Percentiles rank a stretch among this genome's conserved stretches.
Evolutionary conservation across 2,797 vertebrate species (phyloP).

Genomic region (Halcyon smyrnensis): DNA sequence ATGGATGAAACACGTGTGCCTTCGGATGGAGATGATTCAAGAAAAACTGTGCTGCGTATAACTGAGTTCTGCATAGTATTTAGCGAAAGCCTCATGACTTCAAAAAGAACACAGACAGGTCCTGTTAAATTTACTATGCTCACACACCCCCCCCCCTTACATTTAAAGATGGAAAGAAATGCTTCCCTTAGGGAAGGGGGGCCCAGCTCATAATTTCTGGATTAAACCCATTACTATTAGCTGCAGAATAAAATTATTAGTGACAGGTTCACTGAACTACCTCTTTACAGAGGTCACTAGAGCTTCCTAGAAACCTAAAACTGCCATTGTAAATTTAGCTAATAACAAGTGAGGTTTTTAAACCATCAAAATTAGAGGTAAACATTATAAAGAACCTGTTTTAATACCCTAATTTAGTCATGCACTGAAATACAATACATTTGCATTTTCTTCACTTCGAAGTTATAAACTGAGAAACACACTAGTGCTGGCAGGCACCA

Average conservation of each 20-base stretch:
- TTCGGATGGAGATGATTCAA: background rate
- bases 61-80: background rate
- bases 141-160: background rate
- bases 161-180: conserved; percentile 54
- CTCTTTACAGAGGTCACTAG: conserved; percentile 77
- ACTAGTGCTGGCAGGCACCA: background rate
- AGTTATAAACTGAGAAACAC: conserved; percentile 12
- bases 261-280: conserved; percentile 83
- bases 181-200: conserved; percentile 52
- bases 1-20: background rate
- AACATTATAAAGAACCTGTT: conserved; percentile 32
- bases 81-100: background rate
- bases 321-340: conserved; percentile 62
- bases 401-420: conserved; percentile 9
- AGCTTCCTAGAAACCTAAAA: conserved; percentile 75
- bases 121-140: background rate
- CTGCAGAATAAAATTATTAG: conserved; percentile 81
- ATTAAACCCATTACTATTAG: conserved; percentile 78
- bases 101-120: conserved; percentile 17
- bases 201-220: conserved; percentile 65
- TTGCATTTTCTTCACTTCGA: conserved; percentile 2
- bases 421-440: background rate
- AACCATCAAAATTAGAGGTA: conserved; percentile 37
- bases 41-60: background rate
- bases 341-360: conserved; percentile 41